phyloP scores from a whole-genome alignment of 2,888 invertebrate genomes.

The Ischnus inquisitorius region DNA sequence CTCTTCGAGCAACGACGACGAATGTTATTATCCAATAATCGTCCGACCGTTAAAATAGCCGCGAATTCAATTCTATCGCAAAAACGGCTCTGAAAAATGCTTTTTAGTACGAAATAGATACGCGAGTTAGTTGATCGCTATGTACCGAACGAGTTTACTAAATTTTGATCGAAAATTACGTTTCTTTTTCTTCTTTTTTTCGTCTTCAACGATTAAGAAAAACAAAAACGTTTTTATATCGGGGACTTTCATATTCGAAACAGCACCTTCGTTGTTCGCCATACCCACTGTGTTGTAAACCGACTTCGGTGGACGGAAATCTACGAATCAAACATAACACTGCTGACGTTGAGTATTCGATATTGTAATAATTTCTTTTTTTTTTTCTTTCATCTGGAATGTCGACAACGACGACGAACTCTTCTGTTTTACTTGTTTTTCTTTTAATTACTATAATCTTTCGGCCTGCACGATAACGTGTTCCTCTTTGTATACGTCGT shows the following conservation, averaged over 20 bases:
- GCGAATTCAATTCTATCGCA: constrained; percentile 51
- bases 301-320: constrained; percentile 67
- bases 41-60: constrained; percentile 23
- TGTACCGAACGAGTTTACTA: neutral
- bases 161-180: constrained; percentile 11
- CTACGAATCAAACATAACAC: constrained; percentile 64
- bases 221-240: constrained; percentile 22
- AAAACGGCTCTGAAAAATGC: constrained; percentile 26
- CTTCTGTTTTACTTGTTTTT: constrained; percentile 7
- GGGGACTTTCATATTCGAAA: constrained; percentile 27
- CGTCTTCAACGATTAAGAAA: neutral
- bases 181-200: neutral
- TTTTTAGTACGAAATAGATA: constrained; percentile 7
- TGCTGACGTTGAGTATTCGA: constrained; percentile 47
- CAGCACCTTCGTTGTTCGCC: constrained; percentile 57
- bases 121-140: neutral
- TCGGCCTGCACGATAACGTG: constrained; percentile 92
- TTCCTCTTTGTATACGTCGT: constrained; percentile 90
- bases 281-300: constrained; percentile 31
- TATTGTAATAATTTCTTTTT: constrained; percentile 34
- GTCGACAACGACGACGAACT: constrained; percentile 26
- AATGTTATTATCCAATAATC: constrained; percentile 12
- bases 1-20: constrained; percentile 52
- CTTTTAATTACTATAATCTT: constrained; percentile 80
- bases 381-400: constrained; percentile 46